A percentile compares a stretch with the other conserved stretches of the same genome.
These are phyloP conservation scores for Neostethus bicornis DNA, from an alignment of 2,797 vertebrate species.

Conservation along the genomic window DNA sequence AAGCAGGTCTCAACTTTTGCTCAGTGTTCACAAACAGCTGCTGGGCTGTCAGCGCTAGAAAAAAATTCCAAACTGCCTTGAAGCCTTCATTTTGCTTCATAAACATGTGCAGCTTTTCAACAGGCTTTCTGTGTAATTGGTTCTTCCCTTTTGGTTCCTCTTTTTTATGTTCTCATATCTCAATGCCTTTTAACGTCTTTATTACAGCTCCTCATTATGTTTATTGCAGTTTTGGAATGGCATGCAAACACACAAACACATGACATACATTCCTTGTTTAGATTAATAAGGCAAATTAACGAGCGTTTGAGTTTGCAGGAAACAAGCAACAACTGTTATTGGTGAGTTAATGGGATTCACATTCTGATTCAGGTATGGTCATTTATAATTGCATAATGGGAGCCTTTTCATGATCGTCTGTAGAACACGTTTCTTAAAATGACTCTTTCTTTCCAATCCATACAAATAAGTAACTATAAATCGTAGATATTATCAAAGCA, in stretches of 20 bases:
- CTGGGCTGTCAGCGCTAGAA: no score
- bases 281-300: constrained; percentile 51
- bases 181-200: not conserved
- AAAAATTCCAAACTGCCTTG: no score
- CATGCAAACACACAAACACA: constrained; percentile 26
- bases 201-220: constrained; percentile 20
- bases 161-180: not conserved
- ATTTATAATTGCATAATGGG: not conserved
- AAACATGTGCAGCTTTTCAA: constrained; percentile 10
- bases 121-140: constrained; percentile 8
- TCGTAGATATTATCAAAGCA: no score
- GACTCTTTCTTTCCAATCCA: no score
- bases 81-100: not conserved
- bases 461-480: no score
- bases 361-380: not conserved
- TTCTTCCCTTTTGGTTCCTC: constrained; percentile 5
- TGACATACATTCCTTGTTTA: constrained; percentile 40
- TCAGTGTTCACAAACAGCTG: no score
- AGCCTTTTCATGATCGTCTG: not conserved
- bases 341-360: constrained; percentile 28
- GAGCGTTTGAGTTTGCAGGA: constrained; percentile 37
- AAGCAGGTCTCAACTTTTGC: no score
- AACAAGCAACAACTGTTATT: constrained; percentile 29
- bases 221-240: constrained; percentile 26
- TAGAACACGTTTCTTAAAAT: no score